A percentile compares a stretch with the other conserved stretches of the same genome.
Conservation (phyloP, 2,113 vertebrate genomes). For the Lepisosteus oculatus region DNA sequence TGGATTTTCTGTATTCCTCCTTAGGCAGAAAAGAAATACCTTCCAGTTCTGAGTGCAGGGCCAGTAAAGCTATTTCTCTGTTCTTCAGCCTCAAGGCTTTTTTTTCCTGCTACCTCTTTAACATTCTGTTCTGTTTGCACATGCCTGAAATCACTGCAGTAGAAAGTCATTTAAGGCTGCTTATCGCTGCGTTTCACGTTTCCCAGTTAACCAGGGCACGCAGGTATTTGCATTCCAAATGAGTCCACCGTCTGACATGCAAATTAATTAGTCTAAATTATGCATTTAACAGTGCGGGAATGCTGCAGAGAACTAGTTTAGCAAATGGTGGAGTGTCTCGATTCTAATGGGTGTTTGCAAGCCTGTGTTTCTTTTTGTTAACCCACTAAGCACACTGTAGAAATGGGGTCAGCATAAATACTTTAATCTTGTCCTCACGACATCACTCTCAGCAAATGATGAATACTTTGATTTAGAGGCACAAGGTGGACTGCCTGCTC, state of each 20-base stretch:
- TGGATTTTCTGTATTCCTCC: no score
- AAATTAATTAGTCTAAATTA: constrained; percentile 63
- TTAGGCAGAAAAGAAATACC: no score
- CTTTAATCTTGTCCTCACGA: no score
- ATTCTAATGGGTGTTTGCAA: no score
- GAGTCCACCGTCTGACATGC: constrained; percentile 59
- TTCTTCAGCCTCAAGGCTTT: constrained; percentile 26
- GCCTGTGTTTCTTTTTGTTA: no score
- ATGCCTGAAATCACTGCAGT: constrained; percentile 16
- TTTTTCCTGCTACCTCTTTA: constrained; percentile 2
- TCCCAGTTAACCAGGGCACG: constrained; percentile 42
- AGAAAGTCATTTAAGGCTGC: constrained; percentile 13
- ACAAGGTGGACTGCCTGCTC: no score
- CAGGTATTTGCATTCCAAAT: constrained; percentile 68
- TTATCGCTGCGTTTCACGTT: constrained; percentile 15
- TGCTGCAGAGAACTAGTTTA: constrained; percentile 31
- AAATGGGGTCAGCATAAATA: no score
- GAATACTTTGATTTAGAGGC: no score
- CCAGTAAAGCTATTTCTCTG: background rate
- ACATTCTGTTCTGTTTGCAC: background rate
- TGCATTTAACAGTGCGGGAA: constrained; percentile 51
- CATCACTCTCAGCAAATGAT: no score
- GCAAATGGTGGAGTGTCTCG: constrained; percentile 2
- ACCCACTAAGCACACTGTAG: no score
- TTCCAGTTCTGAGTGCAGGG: background rate